Conservation (phyloP, 2,888 invertebrate genomes). For the Pristionchus maxplancki region DNA sequence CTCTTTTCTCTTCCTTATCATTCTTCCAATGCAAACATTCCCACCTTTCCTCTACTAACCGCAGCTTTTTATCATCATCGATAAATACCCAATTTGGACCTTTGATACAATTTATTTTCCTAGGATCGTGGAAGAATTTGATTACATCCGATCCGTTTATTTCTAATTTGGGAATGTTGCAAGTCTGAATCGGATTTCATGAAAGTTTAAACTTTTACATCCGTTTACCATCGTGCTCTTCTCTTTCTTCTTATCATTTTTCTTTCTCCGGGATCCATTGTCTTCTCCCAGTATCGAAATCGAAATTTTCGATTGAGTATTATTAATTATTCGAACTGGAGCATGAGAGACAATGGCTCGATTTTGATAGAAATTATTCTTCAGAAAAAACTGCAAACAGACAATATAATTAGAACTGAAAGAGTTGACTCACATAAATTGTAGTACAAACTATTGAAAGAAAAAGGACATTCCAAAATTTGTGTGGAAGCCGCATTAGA, state of each 20-base stretch:
- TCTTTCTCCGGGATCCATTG: slow-evolving; percentile 32
- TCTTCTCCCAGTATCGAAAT: slow-evolving; percentile 10
- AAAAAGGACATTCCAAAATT: background rate
- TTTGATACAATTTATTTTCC: background rate
- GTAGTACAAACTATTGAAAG: background rate
- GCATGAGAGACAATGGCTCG: background rate
- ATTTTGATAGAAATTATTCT: background rate
- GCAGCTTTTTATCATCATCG: background rate
- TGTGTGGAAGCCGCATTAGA: slow-evolving; percentile 3
- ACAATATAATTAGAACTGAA: background rate
- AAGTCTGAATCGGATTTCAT: slow-evolving; percentile 19
- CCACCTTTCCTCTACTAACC: background rate
- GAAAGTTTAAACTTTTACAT: background rate
- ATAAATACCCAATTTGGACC: slow-evolving; percentile 35
- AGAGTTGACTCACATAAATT: background rate
- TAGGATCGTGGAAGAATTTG: slow-evolving; percentile 5
- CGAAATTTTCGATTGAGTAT: background rate
- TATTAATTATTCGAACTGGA: background rate
- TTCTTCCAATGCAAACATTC: background rate
- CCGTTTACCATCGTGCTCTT: background rate
- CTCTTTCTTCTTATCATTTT: background rate
- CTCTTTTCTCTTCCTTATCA: background rate
- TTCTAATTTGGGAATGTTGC: slow-evolving; percentile 51
- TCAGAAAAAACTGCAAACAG: background rate
- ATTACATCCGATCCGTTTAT: slow-evolving; percentile 44